Base-by-base conservation (phyloP, 1,140 invertebrate species). In the Cotesia vestalis region DNA sequence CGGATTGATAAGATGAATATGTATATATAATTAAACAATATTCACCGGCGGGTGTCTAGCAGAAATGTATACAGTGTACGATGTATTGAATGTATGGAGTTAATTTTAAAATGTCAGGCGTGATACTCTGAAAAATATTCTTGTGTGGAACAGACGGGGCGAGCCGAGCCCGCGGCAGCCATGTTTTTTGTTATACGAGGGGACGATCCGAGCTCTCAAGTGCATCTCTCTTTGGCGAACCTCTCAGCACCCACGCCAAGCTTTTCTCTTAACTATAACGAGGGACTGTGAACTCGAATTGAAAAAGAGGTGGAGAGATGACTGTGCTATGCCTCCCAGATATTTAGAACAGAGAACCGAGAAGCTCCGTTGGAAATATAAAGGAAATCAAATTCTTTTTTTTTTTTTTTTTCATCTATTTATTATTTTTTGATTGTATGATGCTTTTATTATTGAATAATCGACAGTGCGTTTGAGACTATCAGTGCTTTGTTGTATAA, bases 161-260 rank as follows among this genome's bases (percentile, higher is more conserved):
- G 68, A 57, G 35, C 38, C 55, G 57, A 66, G 51, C 73, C 74
- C 60, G 78, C 75, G 73, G 71, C 66, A 77, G 79, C 80, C 80
- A 81, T 81, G 77, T 78, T 81, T 80, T 80, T 80, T 77, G 70
- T 72, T 72, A 40, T 62, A 66, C 27, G 55, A 72, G 69, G 71
- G 67, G 53, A 52, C 67, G 67, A 73, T 69, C 61, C 62, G 66
- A 80, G 69, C 72, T 76, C 75, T 81, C 80, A 79, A 81, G 79
- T 81, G 78, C 79, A 80, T 80, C 75, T 71, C 72, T 67, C 72
- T 76, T 76, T 71, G 78, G 77, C 73, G 76, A 79, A 79, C 73
- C 80, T 80, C 80, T 81, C 78, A 80, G 79, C 76, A 78, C 74
- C 79, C 75, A 71, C 76, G 76, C 73, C 77, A 74, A 68, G 74